Evolutionary conservation across 1,140 invertebrate species (phyloP).

Genomic region (Tenebrio molitor): DNA sequence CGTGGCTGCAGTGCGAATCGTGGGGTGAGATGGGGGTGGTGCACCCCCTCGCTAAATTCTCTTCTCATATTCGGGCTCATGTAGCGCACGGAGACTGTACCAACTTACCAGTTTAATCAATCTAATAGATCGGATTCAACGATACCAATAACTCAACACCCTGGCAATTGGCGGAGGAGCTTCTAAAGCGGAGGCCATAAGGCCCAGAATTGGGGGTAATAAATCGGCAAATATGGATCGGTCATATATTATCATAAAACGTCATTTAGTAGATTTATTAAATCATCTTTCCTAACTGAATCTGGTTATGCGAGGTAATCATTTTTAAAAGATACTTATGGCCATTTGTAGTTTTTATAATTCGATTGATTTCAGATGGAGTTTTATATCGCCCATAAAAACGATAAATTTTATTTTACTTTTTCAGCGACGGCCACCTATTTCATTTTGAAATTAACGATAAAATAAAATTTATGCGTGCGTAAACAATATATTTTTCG

Average conservation of each 20-base stretch:
- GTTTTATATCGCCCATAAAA: constrained; percentile 16
- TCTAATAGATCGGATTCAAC: constrained; percentile 58
- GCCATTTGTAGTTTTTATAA: constrained; percentile 58
- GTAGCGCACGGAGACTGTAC: constrained; percentile 31
- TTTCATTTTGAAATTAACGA: constrained; percentile 20
- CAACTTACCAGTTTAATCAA: constrained; percentile 57
- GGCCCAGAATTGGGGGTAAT: constrained; percentile 30
- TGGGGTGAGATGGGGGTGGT: not conserved
- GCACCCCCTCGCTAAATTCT: constrained; percentile 16
- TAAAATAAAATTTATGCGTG: constrained; percentile 16
- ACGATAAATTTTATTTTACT: constrained; percentile 26
- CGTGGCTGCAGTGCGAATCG: constrained; percentile 8
- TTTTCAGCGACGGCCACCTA: not conserved
- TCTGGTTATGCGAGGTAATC: constrained; percentile 59
- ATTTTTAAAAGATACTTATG: constrained; percentile 58
- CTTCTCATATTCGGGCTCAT: constrained; percentile 25
- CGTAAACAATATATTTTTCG: too few relatives aligned
- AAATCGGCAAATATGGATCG: constrained; percentile 59
- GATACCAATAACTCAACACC: constrained; percentile 56
- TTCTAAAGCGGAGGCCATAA: constrained; percentile 43
- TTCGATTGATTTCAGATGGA: constrained; percentile 51
- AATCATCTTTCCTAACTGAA: constrained; percentile 58
- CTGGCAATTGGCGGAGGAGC: constrained; percentile 7
- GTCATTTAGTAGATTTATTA: constrained; percentile 64
- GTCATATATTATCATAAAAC: constrained; percentile 62